Conservation (phyloP, 2,888 invertebrate genomes). For the Agapetus fuscipes region DNA sequence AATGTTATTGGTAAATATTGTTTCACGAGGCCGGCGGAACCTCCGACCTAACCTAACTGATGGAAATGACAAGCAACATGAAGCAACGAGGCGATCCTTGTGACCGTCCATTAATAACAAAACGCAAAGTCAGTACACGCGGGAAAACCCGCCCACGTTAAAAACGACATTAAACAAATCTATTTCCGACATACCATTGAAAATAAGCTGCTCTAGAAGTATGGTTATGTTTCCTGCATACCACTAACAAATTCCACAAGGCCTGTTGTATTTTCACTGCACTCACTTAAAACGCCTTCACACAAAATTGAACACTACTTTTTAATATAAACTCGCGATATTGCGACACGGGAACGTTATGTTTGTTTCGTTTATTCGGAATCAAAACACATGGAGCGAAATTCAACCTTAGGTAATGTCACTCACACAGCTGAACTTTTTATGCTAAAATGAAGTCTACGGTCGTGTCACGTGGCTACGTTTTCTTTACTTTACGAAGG, state of each 20-base stretch:
- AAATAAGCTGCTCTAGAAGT: conserved; percentile 10
- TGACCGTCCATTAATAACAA: background rate
- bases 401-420: conserved; percentile 14
- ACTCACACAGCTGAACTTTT: conserved; percentile 2
- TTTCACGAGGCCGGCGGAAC: conserved; percentile 9
- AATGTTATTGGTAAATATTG: too few relatives aligned
- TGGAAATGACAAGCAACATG: background rate
- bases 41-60: conserved; percentile 14
- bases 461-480: background rate
- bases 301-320: too few relatives aligned
- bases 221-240: conserved; percentile 16
- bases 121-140: too few relatives aligned
- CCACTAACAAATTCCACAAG: conserved; percentile 6
- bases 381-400: conserved; percentile 9
- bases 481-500: too few relatives aligned
- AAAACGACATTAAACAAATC: conserved; percentile 12
- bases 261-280: too few relatives aligned
- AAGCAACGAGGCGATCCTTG: background rate
- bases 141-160: background rate
- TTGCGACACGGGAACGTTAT: conserved; percentile 1
- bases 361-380: conserved; percentile 3
- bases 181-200: conserved; percentile 17
- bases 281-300: too few relatives aligned
- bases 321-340: too few relatives aligned
- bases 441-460: too few relatives aligned